phyloP scores from a whole-genome alignment of 1,140 invertebrate genomes.

The Lethrus apterus region DNA sequence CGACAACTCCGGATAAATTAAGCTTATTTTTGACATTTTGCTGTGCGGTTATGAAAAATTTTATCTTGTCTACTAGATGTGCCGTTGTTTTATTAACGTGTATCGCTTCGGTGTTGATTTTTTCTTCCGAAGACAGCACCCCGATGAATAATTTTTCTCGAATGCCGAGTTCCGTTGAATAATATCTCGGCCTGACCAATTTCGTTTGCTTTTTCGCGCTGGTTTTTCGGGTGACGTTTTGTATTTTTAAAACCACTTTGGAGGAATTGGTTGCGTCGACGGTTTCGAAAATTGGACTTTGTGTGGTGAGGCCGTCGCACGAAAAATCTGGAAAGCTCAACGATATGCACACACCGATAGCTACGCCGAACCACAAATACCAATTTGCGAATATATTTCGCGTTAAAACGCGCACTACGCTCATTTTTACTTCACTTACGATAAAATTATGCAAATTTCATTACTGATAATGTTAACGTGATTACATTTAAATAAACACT shows the following conservation, averaged over 20 bases:
- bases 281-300: not conserved
- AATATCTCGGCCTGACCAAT: slow-evolving; percentile 76
- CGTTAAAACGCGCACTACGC: no score
- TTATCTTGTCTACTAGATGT: slow-evolving; percentile 72
- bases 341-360: slow-evolving; percentile 2
- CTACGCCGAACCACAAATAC: slow-evolving; percentile 1
- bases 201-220: slow-evolving; percentile 16
- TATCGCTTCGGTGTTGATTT: slow-evolving; percentile 60
- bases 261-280: not conserved
- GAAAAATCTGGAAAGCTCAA: slow-evolving; percentile 2
- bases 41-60: slow-evolving; percentile 60
- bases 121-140: slow-evolving; percentile 65
- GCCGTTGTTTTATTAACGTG: slow-evolving; percentile 74
- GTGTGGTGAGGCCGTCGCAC: not conserved
- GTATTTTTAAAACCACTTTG: slow-evolving; percentile 1
- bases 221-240: slow-evolving; percentile 16
- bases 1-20: slow-evolving; percentile 66
- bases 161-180: slow-evolving; percentile 87
- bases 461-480: no score
- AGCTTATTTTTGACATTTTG: slow-evolving; percentile 58
- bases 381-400: no score
- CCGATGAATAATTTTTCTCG: slow-evolving; percentile 82
- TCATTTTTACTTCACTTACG: no score
- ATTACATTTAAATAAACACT: no score
- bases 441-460: no score